Evolutionary conservation across 1,140 invertebrate species (phyloP).

Genomic region (Orius laevigatus): DNA sequence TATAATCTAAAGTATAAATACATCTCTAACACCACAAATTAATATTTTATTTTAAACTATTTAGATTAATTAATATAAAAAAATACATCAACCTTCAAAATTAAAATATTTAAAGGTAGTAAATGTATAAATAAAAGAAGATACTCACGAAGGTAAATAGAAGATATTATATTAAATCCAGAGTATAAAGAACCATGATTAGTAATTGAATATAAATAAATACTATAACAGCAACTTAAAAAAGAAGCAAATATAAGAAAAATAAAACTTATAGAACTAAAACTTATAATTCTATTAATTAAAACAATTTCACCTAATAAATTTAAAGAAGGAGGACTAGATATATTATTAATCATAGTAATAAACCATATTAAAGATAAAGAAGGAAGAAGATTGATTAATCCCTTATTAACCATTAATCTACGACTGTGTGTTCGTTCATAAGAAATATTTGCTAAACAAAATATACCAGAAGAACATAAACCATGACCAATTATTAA

Average conservation of each 20-base stretch:
- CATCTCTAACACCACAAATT: slow-evolving; percentile 28
- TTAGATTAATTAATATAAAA: slow-evolving; percentile 22
- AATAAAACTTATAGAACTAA: too few relatives aligned
- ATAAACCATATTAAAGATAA: slow-evolving; percentile 40
- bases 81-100: slow-evolving; percentile 34
- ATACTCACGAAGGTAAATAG: slow-evolving; percentile 32
- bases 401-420: slow-evolving; percentile 28
- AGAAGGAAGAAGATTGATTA: slow-evolving; percentile 20
- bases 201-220: slow-evolving; percentile 20
- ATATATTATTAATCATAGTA: background rate
- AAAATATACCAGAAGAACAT: slow-evolving; percentile 50
- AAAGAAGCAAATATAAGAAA: too few relatives aligned
- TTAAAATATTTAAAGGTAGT: slow-evolving; percentile 38
- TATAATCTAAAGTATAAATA: too few relatives aligned
- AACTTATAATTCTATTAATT: too few relatives aligned
- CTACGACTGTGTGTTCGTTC: slow-evolving; percentile 29
- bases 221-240: slow-evolving; percentile 1
- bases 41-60: slow-evolving; percentile 29
- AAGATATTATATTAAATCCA: slow-evolving; percentile 27
- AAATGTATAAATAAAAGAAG: slow-evolving; percentile 39
- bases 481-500: slow-evolving; percentile 21
- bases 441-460: slow-evolving; percentile 46
- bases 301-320: too few relatives aligned
- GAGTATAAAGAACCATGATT: slow-evolving; percentile 35
- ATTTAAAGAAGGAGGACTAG: background rate